These are phyloP conservation scores for Lepilemur septentrionalis DNA, from an alignment of 2,797 vertebrate genomes.

Conservation along the genomic window DNA sequence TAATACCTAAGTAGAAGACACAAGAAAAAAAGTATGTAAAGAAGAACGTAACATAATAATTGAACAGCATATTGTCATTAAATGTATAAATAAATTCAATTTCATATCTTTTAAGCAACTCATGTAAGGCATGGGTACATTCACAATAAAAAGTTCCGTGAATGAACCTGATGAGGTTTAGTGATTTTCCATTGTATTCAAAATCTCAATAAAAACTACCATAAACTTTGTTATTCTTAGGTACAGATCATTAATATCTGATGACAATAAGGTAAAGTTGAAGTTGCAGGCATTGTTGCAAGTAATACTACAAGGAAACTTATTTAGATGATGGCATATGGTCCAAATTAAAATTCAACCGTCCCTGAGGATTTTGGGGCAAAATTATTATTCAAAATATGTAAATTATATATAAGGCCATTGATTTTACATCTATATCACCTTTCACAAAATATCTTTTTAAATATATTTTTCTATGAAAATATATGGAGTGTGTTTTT, in stretches of 20 bases:
- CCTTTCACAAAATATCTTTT: not conserved
- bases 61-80: not conserved
- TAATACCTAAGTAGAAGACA: not conserved
- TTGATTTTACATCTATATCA: not conserved
- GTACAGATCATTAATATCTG: not conserved
- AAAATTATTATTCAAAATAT: not conserved
- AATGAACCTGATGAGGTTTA: conserved; percentile 16
- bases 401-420: not conserved
- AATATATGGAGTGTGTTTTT: no score
- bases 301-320: not conserved
- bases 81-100: not conserved
- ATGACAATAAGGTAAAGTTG: not conserved
- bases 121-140: not conserved
- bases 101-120: not conserved
- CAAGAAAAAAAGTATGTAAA: not conserved
- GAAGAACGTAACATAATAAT: not conserved
- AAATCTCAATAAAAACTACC: not conserved
- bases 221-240: not conserved
- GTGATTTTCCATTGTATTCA: not conserved
- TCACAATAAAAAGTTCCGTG: not conserved
- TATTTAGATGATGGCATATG: conserved; percentile 2
- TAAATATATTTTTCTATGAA: not conserved
- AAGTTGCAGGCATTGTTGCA: conserved; percentile 4
- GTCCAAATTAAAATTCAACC: conserved; percentile 5
- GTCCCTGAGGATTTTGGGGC: not conserved